Conservation (phyloP, 2,888 invertebrate genomes). For the Aporophyla lueneburgensis region DNA sequence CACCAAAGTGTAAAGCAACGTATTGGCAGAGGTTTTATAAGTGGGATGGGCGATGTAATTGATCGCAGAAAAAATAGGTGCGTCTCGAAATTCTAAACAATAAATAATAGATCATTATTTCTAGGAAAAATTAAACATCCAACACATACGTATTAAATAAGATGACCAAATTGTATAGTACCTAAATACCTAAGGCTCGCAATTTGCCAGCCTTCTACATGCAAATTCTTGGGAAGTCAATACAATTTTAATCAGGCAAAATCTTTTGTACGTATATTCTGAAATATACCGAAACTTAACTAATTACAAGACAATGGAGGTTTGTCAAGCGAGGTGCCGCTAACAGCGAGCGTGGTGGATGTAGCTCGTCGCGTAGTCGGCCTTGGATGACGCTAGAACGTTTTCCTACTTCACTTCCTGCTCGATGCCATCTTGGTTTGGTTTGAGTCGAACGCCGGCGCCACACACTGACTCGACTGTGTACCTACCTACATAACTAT, state of each 20-base stretch:
- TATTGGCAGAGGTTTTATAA: conserved; percentile 80
- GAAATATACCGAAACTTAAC: conserved; percentile 77
- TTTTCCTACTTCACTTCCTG: conserved; percentile 90
- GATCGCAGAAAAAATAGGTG: conserved; percentile 75
- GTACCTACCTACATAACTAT: conserved; percentile 10
- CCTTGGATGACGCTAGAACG: conserved; percentile 88
- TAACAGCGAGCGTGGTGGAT: conserved; percentile 78
- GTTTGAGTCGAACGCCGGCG: conserved; percentile 74
- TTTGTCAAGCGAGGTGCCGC: conserved; percentile 76
- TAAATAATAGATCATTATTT: conserved; percentile 4
- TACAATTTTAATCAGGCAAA: conserved; percentile 41
- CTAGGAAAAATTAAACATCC: conserved; percentile 7
- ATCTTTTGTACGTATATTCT: conserved; percentile 61
- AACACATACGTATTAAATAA: neutral
- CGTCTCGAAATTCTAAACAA: conserved; percentile 22
- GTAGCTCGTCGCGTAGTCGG: conserved; percentile 80
- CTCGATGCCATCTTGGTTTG: conserved; percentile 85
- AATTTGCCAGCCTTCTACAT: conserved; percentile 22
- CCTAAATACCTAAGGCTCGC: neutral
- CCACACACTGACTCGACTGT: conserved; percentile 59
- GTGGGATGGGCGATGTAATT: conserved; percentile 85
- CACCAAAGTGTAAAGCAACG: conserved; percentile 71
- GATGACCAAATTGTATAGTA: conserved; percentile 2
- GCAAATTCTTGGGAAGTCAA: conserved; percentile 43
- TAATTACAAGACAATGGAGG: conserved; percentile 82